Conservation (phyloP, 2,888 invertebrate genomes). For the Acrobasis suavella region DNA sequence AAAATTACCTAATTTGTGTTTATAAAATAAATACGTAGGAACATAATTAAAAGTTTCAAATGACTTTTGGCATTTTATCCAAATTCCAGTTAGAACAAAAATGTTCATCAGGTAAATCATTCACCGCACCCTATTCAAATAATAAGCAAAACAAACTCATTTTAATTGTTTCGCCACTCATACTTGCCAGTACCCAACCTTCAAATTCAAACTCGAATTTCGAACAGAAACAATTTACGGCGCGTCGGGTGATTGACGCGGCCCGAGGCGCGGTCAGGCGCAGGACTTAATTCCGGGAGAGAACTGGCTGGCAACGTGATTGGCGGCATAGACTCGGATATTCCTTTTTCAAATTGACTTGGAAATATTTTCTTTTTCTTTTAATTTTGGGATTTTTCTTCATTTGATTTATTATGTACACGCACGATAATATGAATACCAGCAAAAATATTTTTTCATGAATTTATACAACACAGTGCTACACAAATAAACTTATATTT, state of each 20-base stretch:
- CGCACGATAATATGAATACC: too few species aligned
- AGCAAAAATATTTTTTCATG: too few species aligned
- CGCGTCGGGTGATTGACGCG: slow-evolving; percentile 36
- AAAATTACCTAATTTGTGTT: too few species aligned
- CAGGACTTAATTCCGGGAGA: slow-evolving; percentile 28
- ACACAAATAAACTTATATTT: too few species aligned
- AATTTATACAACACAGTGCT: too few species aligned
- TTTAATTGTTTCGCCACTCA: slow-evolving; percentile 13
- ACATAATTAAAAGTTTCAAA: too few species aligned
- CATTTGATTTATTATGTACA: too few species aligned
- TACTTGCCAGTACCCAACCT: slow-evolving; percentile 19
- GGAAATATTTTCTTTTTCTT: background rate
- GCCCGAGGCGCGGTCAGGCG: slow-evolving; percentile 40
- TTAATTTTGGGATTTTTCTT: too few species aligned
- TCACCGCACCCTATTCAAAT: background rate
- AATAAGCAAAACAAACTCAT: slow-evolving; percentile 11
- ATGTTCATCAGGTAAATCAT: background rate
- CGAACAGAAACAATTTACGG: slow-evolving; percentile 27
- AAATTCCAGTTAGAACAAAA: background rate
- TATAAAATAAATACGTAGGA: too few species aligned
- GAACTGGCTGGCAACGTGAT: slow-evolving; percentile 28
- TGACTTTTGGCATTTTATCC: background rate
- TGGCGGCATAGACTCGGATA: slow-evolving; percentile 26
- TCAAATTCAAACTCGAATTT: slow-evolving; percentile 22
- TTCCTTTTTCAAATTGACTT: slow-evolving; percentile 10